Evolutionary conservation across 1,140 invertebrate species (phyloP).

Genomic region (Aphelinus atriplicis): DNA sequence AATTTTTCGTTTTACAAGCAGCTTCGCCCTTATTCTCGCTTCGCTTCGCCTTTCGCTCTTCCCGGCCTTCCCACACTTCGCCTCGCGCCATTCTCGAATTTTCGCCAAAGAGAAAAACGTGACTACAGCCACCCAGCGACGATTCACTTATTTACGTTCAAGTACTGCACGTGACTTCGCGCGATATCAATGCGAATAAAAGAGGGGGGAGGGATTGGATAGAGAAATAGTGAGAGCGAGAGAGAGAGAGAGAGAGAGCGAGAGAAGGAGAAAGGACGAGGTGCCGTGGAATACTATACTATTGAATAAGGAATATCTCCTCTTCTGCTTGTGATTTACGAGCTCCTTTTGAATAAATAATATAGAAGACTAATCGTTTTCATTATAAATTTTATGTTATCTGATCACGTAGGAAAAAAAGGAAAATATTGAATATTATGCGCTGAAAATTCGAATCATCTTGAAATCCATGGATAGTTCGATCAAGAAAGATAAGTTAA

Average conservation of each 20-base stretch:
- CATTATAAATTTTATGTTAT: too few species aligned
- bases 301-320: conserved; percentile 32
- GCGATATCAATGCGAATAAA: conserved; percentile 34
- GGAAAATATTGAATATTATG: too few species aligned
- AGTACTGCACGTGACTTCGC: conserved; percentile 30
- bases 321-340: conserved; percentile 14
- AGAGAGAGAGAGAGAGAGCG: too few species aligned
- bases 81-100: conserved; percentile 15
- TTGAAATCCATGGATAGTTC: too few species aligned
- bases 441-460: too few species aligned
- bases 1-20: conserved; percentile 29
- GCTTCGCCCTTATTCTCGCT: neutral
- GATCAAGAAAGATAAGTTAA: too few species aligned
- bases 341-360: conserved; percentile 6
- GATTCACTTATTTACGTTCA: conserved; percentile 40
- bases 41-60: neutral
- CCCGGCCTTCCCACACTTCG: neutral
- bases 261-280: neutral
- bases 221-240: too few species aligned
- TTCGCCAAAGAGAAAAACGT: conserved; percentile 34
- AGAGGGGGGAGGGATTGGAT: neutral
- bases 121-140: conserved; percentile 25
- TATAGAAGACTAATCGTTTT: neutral
- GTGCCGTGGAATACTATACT: conserved; percentile 24
- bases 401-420: too few species aligned